These are phyloP conservation scores for Horisme vitalbata DNA, from an alignment of 2,888 invertebrate genomes.

Conservation along the genomic window DNA sequence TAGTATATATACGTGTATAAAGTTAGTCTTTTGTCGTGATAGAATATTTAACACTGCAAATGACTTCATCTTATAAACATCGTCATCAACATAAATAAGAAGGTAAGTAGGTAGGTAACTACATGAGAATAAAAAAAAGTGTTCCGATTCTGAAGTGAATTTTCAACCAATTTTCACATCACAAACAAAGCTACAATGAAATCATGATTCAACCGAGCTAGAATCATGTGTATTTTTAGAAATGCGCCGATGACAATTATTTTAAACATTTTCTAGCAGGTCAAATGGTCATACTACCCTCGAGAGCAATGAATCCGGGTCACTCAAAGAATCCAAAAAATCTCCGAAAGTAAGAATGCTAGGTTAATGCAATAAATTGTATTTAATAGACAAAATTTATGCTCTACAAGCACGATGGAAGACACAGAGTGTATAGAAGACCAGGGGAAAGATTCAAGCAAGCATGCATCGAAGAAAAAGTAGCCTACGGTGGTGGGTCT, in stretches of 20 bases:
- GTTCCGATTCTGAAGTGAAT: constrained; percentile 7
- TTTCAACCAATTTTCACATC: constrained; percentile 16
- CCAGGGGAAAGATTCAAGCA: no score
- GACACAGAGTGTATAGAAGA: no score
- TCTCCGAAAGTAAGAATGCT: no score
- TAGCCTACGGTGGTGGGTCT: no score
- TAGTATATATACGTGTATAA: no score
- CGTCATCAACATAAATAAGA: constrained; percentile 4
- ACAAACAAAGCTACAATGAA: constrained; percentile 17
- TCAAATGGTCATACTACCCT: constrained; percentile 24
- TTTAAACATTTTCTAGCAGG: constrained; percentile 28
- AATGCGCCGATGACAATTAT: constrained; percentile 48
- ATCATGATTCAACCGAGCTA: constrained; percentile 49
- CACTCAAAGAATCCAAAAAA: no score
- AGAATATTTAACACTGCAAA: constrained; percentile 18
- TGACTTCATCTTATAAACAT: neutral
- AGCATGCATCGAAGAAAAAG: no score
- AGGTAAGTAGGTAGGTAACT: no score
- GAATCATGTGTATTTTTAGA: constrained; percentile 59
- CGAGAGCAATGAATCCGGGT: no score
- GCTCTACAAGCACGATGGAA: no score
- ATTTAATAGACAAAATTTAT: no score
- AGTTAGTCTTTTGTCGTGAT: constrained; percentile 17
- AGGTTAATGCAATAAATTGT: no score
- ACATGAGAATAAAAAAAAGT: neutral